phyloP scores from a whole-genome alignment of 2,888 invertebrate genomes.

The Eupithecia subumbrata region DNA sequence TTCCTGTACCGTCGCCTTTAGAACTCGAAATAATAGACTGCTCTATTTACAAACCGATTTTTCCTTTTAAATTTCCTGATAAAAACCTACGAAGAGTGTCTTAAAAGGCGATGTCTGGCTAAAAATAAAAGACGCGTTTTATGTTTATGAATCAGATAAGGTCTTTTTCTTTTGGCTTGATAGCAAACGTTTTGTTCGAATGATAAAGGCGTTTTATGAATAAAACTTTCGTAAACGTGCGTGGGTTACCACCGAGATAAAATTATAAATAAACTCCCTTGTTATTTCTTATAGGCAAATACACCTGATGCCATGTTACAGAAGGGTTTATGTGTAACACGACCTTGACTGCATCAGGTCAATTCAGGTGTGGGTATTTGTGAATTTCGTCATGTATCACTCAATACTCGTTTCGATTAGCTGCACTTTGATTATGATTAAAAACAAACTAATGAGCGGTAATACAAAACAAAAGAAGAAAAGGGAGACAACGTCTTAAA shows the following conservation, averaged over 20 bases:
- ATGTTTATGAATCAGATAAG: not conserved
- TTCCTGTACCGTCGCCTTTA: slow-evolving; percentile 31
- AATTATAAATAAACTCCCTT: too few relatives aligned
- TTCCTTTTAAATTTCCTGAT: slow-evolving; percentile 25
- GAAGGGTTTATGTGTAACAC: too few relatives aligned
- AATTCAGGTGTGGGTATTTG: too few relatives aligned
- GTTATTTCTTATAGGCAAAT: too few relatives aligned
- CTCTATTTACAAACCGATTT: slow-evolving; percentile 32
- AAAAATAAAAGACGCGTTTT: not conserved
- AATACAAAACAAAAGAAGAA: too few relatives aligned
- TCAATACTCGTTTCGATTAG: too few relatives aligned
- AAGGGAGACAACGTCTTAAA: too few relatives aligned
- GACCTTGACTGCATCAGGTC: too few relatives aligned
- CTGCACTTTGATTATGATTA: too few relatives aligned
- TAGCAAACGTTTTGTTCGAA: not conserved
- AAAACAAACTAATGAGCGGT: too few relatives aligned
- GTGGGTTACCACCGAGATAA: not conserved
- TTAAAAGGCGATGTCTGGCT: slow-evolving; percentile 42
- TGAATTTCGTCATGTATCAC: too few relatives aligned
- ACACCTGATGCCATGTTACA: too few relatives aligned
- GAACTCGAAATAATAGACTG: slow-evolving; percentile 39
- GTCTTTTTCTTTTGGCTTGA: not conserved
- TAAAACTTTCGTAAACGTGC: not conserved
- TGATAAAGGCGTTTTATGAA: not conserved
- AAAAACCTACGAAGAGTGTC: slow-evolving; percentile 33